Conservation (phyloP, 2,888 invertebrate genomes). For the Nemotelus nigrinus region DNA sequence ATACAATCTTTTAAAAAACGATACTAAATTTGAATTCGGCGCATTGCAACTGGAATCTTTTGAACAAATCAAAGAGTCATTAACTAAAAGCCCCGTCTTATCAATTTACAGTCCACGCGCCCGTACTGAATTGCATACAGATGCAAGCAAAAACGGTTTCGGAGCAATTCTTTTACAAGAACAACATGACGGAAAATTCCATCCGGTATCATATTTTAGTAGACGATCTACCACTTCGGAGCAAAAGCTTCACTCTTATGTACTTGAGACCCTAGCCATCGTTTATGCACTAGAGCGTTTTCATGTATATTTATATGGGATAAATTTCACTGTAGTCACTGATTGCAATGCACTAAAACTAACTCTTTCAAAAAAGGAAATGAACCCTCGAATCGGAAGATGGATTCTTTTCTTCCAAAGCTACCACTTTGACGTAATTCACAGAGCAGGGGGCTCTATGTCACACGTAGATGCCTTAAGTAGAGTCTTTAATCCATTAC, state of each 20-base stretch:
- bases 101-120: constrained; percentile 54
- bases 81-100: not conserved
- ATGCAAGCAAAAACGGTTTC: constrained; percentile 54
- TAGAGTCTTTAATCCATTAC: not conserved
- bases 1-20: constrained; percentile 51
- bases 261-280: constrained; percentile 55
- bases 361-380: constrained; percentile 55
- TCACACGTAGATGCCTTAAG: constrained; percentile 5
- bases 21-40: constrained; percentile 47
- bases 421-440: not conserved
- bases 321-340: constrained; percentile 54
- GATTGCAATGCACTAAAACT: constrained; percentile 54
- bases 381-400: constrained; percentile 55
- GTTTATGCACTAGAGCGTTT: constrained; percentile 54
- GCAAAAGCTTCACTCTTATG: constrained; percentile 55
- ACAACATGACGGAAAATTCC: constrained; percentile 50
- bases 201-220: no score
- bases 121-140: constrained; percentile 56
- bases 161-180: constrained; percentile 55
- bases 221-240: no score
- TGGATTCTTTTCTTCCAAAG: not conserved
- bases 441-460: no score
- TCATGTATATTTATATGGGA: constrained; percentile 54
- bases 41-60: constrained; percentile 44
- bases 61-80: not conserved